Evolutionary conservation across 2,113 vertebrate genomes (phyloP).

Genomic region (Larimichthys polyactis): DNA sequence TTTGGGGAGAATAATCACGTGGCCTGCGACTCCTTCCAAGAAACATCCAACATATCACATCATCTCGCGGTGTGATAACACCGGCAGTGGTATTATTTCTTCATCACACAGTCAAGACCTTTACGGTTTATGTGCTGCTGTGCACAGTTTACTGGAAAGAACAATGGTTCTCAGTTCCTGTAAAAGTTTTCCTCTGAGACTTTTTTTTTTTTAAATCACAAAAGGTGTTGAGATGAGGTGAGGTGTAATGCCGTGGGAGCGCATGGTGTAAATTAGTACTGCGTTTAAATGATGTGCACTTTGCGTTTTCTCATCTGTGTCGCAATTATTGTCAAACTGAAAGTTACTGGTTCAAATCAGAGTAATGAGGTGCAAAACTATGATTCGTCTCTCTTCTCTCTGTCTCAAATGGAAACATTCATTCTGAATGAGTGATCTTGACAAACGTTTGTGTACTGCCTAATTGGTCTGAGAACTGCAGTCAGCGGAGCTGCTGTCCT

Average conservation of each 20-base stretch:
- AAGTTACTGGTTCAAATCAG: slow-evolving; percentile 32
- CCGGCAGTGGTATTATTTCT: slow-evolving; percentile 36
- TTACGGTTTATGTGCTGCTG: background rate
- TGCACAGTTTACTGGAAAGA: slow-evolving; percentile 12
- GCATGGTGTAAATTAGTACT: slow-evolving; percentile 32
- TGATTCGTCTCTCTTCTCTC: slow-evolving; percentile 21
- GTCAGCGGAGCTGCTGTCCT: background rate
- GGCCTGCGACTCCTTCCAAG: slow-evolving; percentile 22
- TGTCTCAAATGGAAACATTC: slow-evolving; percentile 43
- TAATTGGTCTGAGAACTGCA: slow-evolving; percentile 36
- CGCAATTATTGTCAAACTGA: slow-evolving; percentile 45
- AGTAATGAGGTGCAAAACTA: slow-evolving; percentile 53
- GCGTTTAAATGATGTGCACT: slow-evolving; percentile 40
- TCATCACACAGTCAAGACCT: slow-evolving; percentile 24
- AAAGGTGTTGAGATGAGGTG: slow-evolving; percentile 33
- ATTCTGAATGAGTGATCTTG: slow-evolving; percentile 26
- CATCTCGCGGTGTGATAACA: slow-evolving; percentile 31
- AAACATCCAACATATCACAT: slow-evolving; percentile 34
- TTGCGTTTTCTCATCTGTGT: slow-evolving; percentile 47
- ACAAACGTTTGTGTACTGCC: background rate
- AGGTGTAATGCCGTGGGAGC: slow-evolving; percentile 11
- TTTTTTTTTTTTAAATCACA: slow-evolving; percentile 10
- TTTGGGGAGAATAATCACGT: background rate
- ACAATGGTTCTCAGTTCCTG: slow-evolving; percentile 53
- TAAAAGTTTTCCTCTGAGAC: slow-evolving; percentile 49